These are phyloP conservation scores for Trachelipus rathkii DNA, from an alignment of 1,140 invertebrate genomes.

Conservation along the genomic window DNA sequence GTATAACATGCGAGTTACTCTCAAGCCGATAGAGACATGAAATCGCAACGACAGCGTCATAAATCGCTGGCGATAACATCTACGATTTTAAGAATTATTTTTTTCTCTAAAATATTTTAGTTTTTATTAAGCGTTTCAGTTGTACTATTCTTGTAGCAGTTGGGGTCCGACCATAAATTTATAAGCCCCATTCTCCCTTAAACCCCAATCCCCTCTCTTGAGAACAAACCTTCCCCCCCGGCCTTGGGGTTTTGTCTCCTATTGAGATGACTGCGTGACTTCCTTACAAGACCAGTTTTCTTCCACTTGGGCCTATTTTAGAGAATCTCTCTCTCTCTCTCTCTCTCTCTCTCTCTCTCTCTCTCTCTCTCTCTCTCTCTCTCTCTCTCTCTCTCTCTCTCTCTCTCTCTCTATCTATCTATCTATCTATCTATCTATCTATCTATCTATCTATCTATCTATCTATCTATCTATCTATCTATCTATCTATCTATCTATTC, in stretches of 20 bases:
- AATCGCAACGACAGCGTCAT: not conserved
- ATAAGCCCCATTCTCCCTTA: not conserved
- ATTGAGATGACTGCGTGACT: constrained; percentile 3
- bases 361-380: no score
- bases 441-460: no score
- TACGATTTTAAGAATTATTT: constrained; percentile 6
- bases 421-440: no score
- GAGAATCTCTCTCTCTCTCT: no score
- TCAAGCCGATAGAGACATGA: not conserved
- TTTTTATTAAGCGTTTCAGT: constrained; percentile 6
- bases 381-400: no score
- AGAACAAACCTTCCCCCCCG: not conserved
- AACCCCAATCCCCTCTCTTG: not conserved
- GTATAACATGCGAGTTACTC: not conserved
- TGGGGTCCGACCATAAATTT: constrained; percentile 9
- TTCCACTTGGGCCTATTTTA: no score
- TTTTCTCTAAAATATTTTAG: not conserved
- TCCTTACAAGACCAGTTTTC: not conserved
- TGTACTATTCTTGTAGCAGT: constrained; percentile 10
- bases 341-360: no score
- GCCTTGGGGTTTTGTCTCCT: not conserved
- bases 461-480: no score
- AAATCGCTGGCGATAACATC: constrained; percentile 1
- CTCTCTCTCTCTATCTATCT: no score
- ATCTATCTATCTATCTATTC: no score